Conservation (phyloP, 2,113 vertebrate species). For the Tretioscincus oriximinensis region DNA sequence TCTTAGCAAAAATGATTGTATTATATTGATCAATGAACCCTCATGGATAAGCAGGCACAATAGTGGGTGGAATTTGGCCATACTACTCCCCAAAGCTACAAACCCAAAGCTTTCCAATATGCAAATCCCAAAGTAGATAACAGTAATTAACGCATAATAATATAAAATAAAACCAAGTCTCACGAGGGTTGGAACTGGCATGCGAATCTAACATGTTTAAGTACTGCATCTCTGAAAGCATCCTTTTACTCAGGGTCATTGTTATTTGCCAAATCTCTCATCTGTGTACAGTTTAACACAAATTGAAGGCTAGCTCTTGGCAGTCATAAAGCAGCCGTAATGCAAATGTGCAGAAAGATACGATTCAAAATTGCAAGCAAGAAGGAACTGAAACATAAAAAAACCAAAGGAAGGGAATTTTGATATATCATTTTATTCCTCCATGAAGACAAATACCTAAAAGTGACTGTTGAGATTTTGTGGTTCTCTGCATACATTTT, state of each 20-base stretch:
- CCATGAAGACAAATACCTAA: background rate
- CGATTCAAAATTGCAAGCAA: conserved; percentile 4
- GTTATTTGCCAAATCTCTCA: background rate
- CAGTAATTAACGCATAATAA: background rate
- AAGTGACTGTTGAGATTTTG: background rate
- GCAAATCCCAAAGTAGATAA: background rate
- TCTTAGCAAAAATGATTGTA: conserved; percentile 46
- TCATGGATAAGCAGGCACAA: conserved; percentile 40
- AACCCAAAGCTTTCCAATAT: conserved; percentile 3
- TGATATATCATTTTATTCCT: background rate
- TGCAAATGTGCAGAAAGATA: background rate
- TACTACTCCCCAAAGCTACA: conserved; percentile 33
- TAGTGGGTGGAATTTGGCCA: conserved; percentile 35
- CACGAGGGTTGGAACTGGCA: conserved; percentile 2
- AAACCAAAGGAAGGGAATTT: too few species aligned
- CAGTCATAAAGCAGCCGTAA: background rate
- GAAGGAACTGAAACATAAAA: conserved; percentile 4
- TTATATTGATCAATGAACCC: conserved; percentile 48
- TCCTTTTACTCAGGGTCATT: background rate
- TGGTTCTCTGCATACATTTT: too few species aligned
- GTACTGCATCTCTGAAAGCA: background rate
- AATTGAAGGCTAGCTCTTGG: background rate
- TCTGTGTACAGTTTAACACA: background rate
- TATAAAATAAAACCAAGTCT: background rate
- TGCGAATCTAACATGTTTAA: background rate